Evolutionary conservation across 2,113 vertebrate species (phyloP).

Genomic region (Galbula dea): DNA sequence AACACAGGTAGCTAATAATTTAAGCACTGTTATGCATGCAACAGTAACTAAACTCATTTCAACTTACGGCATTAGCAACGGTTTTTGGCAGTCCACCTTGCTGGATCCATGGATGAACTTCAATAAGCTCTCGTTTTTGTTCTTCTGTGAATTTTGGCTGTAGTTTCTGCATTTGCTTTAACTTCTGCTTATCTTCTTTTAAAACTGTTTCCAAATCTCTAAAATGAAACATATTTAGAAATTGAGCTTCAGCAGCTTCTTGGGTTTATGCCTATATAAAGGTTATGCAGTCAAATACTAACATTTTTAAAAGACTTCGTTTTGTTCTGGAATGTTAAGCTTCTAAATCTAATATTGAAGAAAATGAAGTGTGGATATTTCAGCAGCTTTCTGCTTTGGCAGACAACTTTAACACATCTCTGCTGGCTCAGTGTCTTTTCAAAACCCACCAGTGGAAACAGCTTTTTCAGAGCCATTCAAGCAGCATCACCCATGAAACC

Average conservation of each 20-base stretch:
- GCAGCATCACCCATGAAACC: neutral
- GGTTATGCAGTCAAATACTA: neutral
- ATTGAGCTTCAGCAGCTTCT: neutral
- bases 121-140: constrained; percentile 84
- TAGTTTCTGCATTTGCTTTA: constrained; percentile 85
- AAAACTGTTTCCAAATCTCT: constrained; percentile 84
- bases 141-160: constrained; percentile 88
- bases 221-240: neutral
- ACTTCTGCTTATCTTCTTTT: constrained; percentile 83
- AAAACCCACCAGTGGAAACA: neutral
- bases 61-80: constrained; percentile 79
- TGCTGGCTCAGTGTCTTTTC: neutral
- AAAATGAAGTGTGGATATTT: neutral
- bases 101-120: constrained; percentile 90
- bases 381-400: neutral
- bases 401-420: neutral
- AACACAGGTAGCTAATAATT: neutral
- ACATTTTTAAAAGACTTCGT: neutral
- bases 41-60: neutral
- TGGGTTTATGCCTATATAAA: neutral
- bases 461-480: neutral
- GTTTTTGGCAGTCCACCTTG: constrained; percentile 81
- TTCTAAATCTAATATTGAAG: neutral
- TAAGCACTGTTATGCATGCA: neutral
- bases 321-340: neutral